phyloP scores from a whole-genome alignment of 2,797 vertebrate genomes.

The Sebastes steindachneri region DNA sequence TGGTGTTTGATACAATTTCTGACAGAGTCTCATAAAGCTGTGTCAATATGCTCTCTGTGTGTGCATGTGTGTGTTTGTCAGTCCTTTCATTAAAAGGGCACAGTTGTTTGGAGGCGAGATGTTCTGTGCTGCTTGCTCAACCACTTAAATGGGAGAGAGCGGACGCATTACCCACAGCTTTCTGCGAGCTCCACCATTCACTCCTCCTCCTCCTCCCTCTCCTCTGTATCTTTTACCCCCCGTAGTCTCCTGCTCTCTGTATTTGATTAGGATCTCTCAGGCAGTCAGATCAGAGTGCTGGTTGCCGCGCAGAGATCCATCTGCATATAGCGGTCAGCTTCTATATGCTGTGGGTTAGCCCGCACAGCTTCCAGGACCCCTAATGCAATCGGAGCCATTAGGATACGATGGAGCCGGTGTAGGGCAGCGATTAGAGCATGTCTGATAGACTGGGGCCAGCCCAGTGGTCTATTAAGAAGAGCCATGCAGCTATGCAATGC shows the following conservation, averaged over 20 bases:
- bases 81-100: conserved; percentile 72
- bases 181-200: conserved; percentile 31
- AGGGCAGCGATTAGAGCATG: conserved; percentile 55
- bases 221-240: conserved; percentile 47
- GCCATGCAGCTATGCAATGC: conserved; percentile 23
- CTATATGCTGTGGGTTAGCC: conserved; percentile 41
- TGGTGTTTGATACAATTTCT: not conserved
- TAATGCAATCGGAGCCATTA: conserved; percentile 74
- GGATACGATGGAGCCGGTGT: conserved; percentile 48
- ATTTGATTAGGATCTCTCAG: conserved; percentile 73
- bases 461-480: conserved; percentile 52
- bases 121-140: conserved; percentile 54
- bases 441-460: conserved; percentile 51
- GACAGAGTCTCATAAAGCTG: conserved; percentile 27
- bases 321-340: conserved; percentile 53
- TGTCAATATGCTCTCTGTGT: conserved; percentile 5
- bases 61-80: conserved; percentile 18
- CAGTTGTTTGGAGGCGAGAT: conserved; percentile 68
- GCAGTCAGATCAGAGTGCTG: conserved; percentile 55
- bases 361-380: conserved; percentile 30
- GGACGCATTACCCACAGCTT: conserved; percentile 53
- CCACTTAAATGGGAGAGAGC: conserved; percentile 58
- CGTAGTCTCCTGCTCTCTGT: conserved; percentile 47
- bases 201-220: not conserved
- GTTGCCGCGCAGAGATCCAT: conserved; percentile 60